Conservation (phyloP, 2,888 invertebrate genomes). For the Trissolcus brochymenae region DNA sequence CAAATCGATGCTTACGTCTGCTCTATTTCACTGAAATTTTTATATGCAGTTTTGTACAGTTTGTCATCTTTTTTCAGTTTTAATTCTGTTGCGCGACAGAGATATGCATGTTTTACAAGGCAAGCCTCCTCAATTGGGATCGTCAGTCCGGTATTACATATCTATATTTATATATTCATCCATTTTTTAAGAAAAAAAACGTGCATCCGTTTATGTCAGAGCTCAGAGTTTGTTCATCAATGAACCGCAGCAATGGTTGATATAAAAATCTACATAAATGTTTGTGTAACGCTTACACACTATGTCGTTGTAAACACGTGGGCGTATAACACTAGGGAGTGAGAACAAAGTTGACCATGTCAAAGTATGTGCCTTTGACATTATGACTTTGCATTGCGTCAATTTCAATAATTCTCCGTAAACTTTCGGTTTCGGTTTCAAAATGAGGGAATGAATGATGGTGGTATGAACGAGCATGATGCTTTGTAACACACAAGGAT, state of each 20-base stretch:
- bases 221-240: slow-evolving; percentile 19
- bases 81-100: slow-evolving; percentile 57
- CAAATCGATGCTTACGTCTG: slow-evolving; percentile 36
- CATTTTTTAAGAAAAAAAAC: slow-evolving; percentile 33
- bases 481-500: slow-evolving; percentile 44
- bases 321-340: slow-evolving; percentile 43
- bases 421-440: slow-evolving; percentile 52
- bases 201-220: slow-evolving; percentile 24
- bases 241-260: slow-evolving; percentile 14
- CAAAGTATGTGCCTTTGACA: no score
- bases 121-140: slow-evolving; percentile 53
- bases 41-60: slow-evolving; percentile 55
- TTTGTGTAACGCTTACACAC: slow-evolving; percentile 50
- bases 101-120: slow-evolving; percentile 60
- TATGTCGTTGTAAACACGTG: slow-evolving; percentile 53
- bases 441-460: slow-evolving; percentile 46
- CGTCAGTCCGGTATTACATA: slow-evolving; percentile 42
- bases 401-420: slow-evolving; percentile 15
- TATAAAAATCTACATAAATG: slow-evolving; percentile 52
- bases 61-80: slow-evolving; percentile 16
- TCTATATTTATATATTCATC: slow-evolving; percentile 12
- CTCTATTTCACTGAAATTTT: slow-evolving; percentile 31
- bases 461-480: slow-evolving; percentile 40
- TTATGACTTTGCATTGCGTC: slow-evolving; percentile 15
- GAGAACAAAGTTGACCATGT: slow-evolving; percentile 35